Evolutionary conservation across 37 sponge, comb jelly and placozoan species (phyloP), one percentile per base, ranked within the genome.

Genomic region (Theonella swinhoei): DNA sequence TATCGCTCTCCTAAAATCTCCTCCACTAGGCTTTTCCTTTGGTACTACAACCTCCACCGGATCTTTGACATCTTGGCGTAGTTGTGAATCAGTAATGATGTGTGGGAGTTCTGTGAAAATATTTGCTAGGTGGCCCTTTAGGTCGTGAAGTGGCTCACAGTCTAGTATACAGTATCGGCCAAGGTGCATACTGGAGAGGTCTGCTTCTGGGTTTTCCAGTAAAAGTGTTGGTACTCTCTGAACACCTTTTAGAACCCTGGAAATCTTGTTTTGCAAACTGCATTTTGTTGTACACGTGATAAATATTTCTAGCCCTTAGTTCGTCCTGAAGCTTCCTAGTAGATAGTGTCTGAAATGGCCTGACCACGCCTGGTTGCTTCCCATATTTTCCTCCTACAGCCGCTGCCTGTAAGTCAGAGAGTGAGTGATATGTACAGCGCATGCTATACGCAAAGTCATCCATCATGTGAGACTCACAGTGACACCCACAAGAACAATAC

Each of bases 221-320:
- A n/a, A n/a, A n/a, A n/a, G n/a, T n/a, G n/a, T n/a, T n/a, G 78
- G 78, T 25, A 77, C 78, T 4, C 78, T 38, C 39, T 70, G 72
- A 24, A 70, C 39, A 11, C 72, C 72, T 35, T 29, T 35, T 34
- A 70, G 23, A 8, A 11, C 7, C 9, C 36, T 23, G 14, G 31
- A 37, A 14, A 70, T 14, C 3, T 36, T 8, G 31, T 70, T 30
- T 8, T 11, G 9, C 7, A 30, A 11, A 8, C 7, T 39, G 14
- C 36, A 37, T 34, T 70, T 70, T 70, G 39, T 70, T 5, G 36
- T 5, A 8, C 14, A 24, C 3, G 9, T 29, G 7, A 70, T 35
- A 66, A 23, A 66, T 23, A 25, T 24, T 29, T 23, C 67, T 66
- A 25, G 19, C 25, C 8, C 20, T 7, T 66, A 66, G 67, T 66